Base-by-base conservation (phyloP, 2,113 vertebrate genomes). In the Marcusenius ussheri region DNA sequence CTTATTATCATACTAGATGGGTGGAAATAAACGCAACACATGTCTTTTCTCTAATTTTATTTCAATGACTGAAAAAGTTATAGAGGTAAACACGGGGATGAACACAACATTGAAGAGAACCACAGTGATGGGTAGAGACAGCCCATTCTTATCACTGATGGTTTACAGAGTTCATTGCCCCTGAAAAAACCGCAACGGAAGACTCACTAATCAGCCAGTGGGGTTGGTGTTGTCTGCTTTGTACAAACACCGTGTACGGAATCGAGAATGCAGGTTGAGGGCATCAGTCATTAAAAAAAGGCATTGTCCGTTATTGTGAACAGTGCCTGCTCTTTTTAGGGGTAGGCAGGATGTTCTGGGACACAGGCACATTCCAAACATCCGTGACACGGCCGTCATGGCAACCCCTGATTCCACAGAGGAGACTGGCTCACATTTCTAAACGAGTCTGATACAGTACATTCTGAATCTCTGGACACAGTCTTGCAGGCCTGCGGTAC, bases 31-130 rank as follows among this genome's bases (percentile, higher is more conserved):
- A 87, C 3, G 13, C 27, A 53, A 74, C 88, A 83, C 58, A 15
- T 39, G 19, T 46, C 24, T 70, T 50, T 91, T 93, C 93, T 92
- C 21, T 91, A 46, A 90, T 92, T 96, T 96, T 95, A 95, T 95
- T 96, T 95, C 89, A 51, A 94, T 94, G 94, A 95, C 94, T 94
- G 92, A 93, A 93, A 93, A 88, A 93, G 94, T 93, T 94, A 95
- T 94, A 94, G 93, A 94, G 93, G 95, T 95, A 94, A 95, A 94
- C 93, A 94, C 92, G 93, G 93, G 88, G 90, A 95, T 92, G 93
- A 93, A 92, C 92, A 94, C 90, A 88, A 92, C 92, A 94, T 92
- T 93, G 92, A 87, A 91, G 92, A 91, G 91, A 91, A 95, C 93
- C 93, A 94, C 92, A 93, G 90, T 88, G 88, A 87, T 85, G 17